Conservation (phyloP, 2,113 vertebrate species). For the Dipodomys stephensi region DNA sequence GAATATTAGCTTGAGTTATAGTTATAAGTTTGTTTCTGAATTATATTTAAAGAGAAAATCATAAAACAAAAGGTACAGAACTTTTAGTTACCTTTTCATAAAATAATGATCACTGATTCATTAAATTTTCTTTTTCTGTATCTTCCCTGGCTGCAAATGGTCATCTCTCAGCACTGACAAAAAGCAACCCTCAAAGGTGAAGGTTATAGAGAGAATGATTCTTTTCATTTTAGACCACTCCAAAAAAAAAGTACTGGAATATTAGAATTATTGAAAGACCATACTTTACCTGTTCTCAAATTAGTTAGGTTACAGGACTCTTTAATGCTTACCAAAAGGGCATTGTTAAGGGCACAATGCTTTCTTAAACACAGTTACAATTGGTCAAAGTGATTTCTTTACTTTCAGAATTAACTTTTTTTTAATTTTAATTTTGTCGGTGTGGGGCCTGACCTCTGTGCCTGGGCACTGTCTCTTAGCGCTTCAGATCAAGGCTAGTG, state of each 20-base stretch:
- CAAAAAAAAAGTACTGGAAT: neutral
- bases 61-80: neutral
- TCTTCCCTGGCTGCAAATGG: neutral
- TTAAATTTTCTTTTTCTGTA: neutral
- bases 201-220: neutral
- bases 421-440: too few relatives aligned
- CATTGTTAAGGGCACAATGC: neutral
- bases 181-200: neutral
- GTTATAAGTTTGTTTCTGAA: conserved; percentile 50
- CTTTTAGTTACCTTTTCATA: neutral
- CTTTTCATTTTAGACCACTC: neutral
- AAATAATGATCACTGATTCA: conserved; percentile 31
- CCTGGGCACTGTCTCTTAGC: too few relatives aligned
- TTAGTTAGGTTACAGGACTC: neutral
- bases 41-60: conserved; percentile 53
- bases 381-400: conserved; percentile 6
- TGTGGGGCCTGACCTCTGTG: too few relatives aligned
- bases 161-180: neutral
- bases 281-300: neutral
- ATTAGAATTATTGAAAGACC: neutral
- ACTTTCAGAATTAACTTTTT: conserved; percentile 19
- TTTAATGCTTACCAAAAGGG: neutral
- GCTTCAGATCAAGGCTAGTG: too few relatives aligned
- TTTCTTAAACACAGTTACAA: conserved; percentile 25
- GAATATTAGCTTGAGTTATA: conserved; percentile 33